Conservation (phyloP, 2,888 invertebrate genomes). For the Drosophila suboccidentalis region DNA sequence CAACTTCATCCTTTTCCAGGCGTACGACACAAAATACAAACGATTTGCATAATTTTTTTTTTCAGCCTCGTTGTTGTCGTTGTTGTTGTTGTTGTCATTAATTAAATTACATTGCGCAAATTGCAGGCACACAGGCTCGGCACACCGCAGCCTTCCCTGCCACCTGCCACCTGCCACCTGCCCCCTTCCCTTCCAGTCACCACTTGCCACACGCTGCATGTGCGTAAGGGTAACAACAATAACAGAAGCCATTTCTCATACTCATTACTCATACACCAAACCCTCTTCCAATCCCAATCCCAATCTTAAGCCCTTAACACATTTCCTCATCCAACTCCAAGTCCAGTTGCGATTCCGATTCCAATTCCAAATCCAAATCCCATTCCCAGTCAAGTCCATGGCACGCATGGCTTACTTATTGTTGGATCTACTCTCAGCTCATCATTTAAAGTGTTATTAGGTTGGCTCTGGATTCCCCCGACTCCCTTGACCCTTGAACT, state of each 20-base stretch:
- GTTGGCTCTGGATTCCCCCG: conserved; percentile 5
- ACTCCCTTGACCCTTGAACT: not conserved
- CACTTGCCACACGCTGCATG: not conserved
- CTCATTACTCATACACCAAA: conserved; percentile 21
- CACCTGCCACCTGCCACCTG: not conserved
- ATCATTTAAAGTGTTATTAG: conserved; percentile 33
- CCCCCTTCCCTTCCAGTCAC: too few relatives aligned
- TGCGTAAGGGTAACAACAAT: conserved; percentile 48
- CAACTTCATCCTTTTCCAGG: conserved; percentile 28
- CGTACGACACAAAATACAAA: conserved; percentile 56
- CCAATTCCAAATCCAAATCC: conserved; percentile 11
- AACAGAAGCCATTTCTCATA: conserved; percentile 26
- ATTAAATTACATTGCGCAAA: conserved; percentile 84
- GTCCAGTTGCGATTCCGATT: conserved; percentile 8
- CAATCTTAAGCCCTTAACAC: not conserved
- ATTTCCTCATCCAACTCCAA: not conserved
- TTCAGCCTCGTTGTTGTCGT: conserved; percentile 3
- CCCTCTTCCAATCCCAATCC: not conserved
- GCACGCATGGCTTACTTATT: conserved; percentile 36
- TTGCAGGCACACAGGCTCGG: conserved; percentile 62
- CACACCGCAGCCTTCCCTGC: conserved; percentile 26
- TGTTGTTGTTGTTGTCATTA: conserved; percentile 82
- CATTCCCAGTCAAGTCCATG: conserved; percentile 19
- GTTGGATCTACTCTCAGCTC: conserved; percentile 23
- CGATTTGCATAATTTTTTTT: conserved; percentile 75